A percentile compares a stretch with the other conserved stretches of the same genome.
These are phyloP conservation scores for Athalia circularis DNA, from an alignment of 2,888 invertebrate genomes.

Conservation along the genomic window DNA sequence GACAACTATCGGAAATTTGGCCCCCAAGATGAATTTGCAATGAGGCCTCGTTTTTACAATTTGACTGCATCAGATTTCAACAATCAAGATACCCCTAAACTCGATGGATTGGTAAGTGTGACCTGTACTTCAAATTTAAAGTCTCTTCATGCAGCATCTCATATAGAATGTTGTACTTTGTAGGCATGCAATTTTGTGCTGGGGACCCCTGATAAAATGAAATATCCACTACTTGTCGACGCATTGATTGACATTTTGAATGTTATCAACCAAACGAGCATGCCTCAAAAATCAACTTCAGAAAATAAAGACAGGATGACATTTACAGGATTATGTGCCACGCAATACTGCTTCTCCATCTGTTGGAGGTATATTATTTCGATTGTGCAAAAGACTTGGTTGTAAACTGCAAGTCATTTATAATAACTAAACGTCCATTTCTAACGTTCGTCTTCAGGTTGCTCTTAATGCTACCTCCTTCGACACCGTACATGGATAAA, in stretches of 20 bases:
- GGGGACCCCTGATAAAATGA: conserved; percentile 92
- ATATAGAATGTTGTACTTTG: conserved; percentile 45
- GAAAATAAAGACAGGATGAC: conserved; percentile 72
- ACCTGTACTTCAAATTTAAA: conserved; percentile 57
- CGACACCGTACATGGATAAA: conserved; percentile 89
- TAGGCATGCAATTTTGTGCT: conserved; percentile 94
- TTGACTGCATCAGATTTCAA: conserved; percentile 86
- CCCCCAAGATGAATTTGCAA: conserved; percentile 80
- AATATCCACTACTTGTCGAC: conserved; percentile 91
- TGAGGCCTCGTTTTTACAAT: conserved; percentile 95
- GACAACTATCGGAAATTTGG: conserved; percentile 82
- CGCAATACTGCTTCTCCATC: conserved; percentile 93
- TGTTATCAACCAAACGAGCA: conserved; percentile 82
- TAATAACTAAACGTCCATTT: conserved; percentile 24
- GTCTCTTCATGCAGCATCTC: neutral
- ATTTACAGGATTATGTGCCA: conserved; percentile 84
- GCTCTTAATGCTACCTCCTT: conserved; percentile 91
- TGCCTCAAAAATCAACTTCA: conserved; percentile 60
- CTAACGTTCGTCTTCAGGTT: conserved; percentile 76
- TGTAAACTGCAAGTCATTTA: neutral
- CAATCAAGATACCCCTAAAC: conserved; percentile 90
- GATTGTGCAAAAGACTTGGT: neutral
- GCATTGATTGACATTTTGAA: conserved; percentile 89
- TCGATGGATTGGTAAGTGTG: conserved; percentile 82
- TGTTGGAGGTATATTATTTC: conserved; percentile 81